A percentile compares a stretch with the other conserved stretches of the same genome.
Evolutionary conservation across 2,888 invertebrate species (phyloP).

Genomic region (Lottia scabra): DNA sequence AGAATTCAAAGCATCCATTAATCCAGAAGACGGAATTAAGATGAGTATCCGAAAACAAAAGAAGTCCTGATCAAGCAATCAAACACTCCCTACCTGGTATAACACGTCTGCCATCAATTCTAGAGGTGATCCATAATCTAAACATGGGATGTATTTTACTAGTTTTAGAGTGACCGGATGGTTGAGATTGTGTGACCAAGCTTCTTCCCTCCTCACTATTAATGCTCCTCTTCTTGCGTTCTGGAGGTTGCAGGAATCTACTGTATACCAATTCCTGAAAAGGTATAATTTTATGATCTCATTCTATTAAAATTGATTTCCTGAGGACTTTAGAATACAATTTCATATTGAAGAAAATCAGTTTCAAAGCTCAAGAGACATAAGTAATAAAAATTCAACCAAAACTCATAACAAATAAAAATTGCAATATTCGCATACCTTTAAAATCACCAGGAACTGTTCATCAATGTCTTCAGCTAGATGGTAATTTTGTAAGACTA

Average conservation of each 20-base stretch:
- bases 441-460: slow-evolving; percentile 52
- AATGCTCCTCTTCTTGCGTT: slow-evolving; percentile 31
- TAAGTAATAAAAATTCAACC: too few relatives aligned
- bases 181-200: slow-evolving; percentile 43
- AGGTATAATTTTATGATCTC: too few relatives aligned
- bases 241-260: slow-evolving; percentile 34
- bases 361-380: too few relatives aligned
- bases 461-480: slow-evolving; percentile 51
- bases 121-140: slow-evolving; percentile 63
- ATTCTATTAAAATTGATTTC: too few relatives aligned
- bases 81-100: slow-evolving; percentile 55
- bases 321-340: too few relatives aligned
- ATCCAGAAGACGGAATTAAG: too few relatives aligned
- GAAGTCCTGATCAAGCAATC: too few relatives aligned
- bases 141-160: slow-evolving; percentile 49
- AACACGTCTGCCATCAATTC: slow-evolving; percentile 48
- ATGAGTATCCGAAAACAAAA: too few relatives aligned
- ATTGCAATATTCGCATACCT: slow-evolving; percentile 40
- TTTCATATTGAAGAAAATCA: too few relatives aligned
- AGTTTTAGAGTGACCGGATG: slow-evolving; percentile 25
- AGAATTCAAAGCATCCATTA: too few relatives aligned
- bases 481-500: slow-evolving; percentile 66
- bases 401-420: too few relatives aligned
- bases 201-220: slow-evolving; percentile 45
- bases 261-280: slow-evolving; percentile 53